Conservation (phyloP, 2,113 vertebrate species). For the Marmota flaviventris region DNA sequence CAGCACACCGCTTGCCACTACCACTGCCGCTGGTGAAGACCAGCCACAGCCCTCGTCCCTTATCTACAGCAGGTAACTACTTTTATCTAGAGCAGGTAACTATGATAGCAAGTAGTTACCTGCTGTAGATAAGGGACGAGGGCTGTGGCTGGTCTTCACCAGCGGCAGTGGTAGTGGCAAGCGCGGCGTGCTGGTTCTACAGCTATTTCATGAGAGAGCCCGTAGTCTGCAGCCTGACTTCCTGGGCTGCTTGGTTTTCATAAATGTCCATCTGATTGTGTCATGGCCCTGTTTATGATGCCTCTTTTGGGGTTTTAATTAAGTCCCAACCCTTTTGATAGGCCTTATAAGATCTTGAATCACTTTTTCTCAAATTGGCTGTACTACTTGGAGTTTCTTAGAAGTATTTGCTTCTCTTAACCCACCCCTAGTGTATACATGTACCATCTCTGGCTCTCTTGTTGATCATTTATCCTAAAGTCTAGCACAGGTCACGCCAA, state of each 20-base stretch:
- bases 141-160: background rate
- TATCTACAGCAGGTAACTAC: too few relatives aligned
- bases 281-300: background rate
- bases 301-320: background rate
- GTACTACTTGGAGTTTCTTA: background rate
- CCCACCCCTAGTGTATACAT: background rate
- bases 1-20: background rate
- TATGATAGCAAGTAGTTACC: too few relatives aligned
- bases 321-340: background rate
- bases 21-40: background rate
- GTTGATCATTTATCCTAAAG: background rate
- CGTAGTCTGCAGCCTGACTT: background rate
- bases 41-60: background rate
- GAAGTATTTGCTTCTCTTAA: background rate
- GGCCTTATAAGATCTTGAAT: background rate
- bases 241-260: background rate
- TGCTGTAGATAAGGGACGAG: background rate
- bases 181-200: background rate
- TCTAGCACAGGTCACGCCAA: background rate
- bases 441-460: background rate
- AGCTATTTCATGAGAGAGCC: background rate
- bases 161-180: background rate
- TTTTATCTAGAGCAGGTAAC: too few relatives aligned
- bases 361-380: conserved; percentile 13
- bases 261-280: background rate